Base-by-base conservation (phyloP, 2,113 vertebrate species). In the Galemys pyrenaicus region DNA sequence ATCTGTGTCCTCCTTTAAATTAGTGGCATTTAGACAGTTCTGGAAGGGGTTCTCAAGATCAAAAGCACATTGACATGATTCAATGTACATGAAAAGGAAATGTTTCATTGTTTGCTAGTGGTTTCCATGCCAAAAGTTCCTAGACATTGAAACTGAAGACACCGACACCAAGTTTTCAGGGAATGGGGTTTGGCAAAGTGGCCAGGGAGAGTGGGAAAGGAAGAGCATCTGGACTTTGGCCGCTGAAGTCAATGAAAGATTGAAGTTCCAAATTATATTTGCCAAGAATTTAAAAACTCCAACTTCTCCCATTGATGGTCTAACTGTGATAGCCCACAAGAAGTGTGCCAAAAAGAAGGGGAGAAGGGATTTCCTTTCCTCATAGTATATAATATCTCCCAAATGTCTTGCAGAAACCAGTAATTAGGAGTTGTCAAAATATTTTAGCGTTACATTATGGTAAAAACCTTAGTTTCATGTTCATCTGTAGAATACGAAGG, bases 41-140 rank as follows among this genome's bases (percentile, higher is more conserved):
- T 35, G 51, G 62, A 83, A 95, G n/a, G 54, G 49, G 49, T 54
- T 60, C 37, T 91, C 19, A 3, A 95, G 83, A 91, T 94, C 75
- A 92, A 81, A 96, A 85, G 35, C 64, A 80, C 39, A 80, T 13
- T 91, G 56, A 82, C 19, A 4, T 64, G 56, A 44, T 44, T 92
- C 60, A 4, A 2, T n/a, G 2, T 83, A 91, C 80, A 81, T 46
- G 65, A 78, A 91, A 85, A 94, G 94, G 92, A 94, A 93, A 92
- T 87, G 79, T 92, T 94, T 70, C 62, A n/a, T 96, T 89, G 92
- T 49, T 87, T 89, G 60, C 10, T 60, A 30, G n/a, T 95, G 65
- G 74, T 93, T 96, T 96, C 90, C 32, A 65, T 51, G 93, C 93
- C 87, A 77, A 81, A 82, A 74, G 65, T 88, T 89, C 92, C 35